phyloP scores from a whole-genome alignment of 2,797 vertebrate species.

The Meriones psammophilus region DNA sequence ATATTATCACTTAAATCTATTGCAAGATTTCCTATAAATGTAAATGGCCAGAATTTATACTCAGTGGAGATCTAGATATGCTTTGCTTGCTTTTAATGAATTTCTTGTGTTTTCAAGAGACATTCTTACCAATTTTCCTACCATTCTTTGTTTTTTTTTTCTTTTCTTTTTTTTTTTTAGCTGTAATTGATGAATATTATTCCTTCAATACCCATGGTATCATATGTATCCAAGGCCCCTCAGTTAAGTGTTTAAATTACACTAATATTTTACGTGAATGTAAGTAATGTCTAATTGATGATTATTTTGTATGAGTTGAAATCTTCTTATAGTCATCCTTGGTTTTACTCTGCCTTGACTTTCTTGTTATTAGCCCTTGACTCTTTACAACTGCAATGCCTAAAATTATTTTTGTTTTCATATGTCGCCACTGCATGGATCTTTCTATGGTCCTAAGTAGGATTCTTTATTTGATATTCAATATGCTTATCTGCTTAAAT shows the following conservation, averaged over 20 bases:
- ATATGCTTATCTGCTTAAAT: slow-evolving; percentile 9
- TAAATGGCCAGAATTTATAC: neutral
- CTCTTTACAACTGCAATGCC: neutral
- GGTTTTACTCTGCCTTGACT: neutral
- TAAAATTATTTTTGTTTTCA: neutral
- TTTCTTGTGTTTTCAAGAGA: neutral
- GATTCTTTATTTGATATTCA: neutral
- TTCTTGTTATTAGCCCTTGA: neutral
- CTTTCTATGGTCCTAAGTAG: neutral
- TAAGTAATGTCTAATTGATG: neutral
- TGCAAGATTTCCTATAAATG: neutral
- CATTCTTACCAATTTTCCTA: neutral
- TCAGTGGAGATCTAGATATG: neutral
- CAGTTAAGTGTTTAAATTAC: neutral
- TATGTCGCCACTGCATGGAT: neutral
- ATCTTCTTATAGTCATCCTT: neutral
- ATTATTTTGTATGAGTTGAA: neutral
- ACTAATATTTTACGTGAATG: neutral
- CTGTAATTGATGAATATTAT: neutral
- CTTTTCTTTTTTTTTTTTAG: neutral
- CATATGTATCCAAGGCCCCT: neutral
- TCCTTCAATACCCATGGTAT: neutral
- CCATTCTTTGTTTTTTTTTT: too few relatives aligned
- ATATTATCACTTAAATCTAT: neutral
- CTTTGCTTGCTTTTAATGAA: neutral